Conservation (phyloP, 2,888 invertebrate species). For the Acrobasis suavella region DNA sequence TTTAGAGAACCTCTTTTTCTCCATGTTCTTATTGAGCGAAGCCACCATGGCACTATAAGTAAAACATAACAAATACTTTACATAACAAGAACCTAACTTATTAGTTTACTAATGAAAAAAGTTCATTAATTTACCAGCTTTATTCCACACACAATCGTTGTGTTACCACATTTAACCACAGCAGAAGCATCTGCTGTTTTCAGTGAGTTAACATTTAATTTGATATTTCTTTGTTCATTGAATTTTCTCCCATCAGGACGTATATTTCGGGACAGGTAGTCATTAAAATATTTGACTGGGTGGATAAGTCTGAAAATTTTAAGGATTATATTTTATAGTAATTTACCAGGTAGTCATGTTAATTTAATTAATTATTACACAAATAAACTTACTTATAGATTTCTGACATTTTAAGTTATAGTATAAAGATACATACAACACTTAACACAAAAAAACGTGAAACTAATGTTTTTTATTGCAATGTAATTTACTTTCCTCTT, state of each 20-base stretch:
- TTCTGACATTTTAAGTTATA: slow-evolving; percentile 54
- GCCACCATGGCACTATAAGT: too few relatives aligned
- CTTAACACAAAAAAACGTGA: too few relatives aligned
- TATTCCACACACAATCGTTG: slow-evolving; percentile 92
- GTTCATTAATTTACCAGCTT: slow-evolving; percentile 84
- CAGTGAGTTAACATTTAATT: slow-evolving; percentile 65
- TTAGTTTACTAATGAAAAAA: background rate
- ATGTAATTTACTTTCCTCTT: too few relatives aligned
- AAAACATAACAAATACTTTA: too few relatives aligned
- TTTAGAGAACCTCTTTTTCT: too few relatives aligned
- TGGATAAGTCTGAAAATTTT: slow-evolving; percentile 84
- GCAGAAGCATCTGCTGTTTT: slow-evolving; percentile 87
- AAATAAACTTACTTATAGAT: slow-evolving; percentile 58
- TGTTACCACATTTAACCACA: slow-evolving; percentile 90
- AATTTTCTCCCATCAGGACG: slow-evolving; percentile 91
- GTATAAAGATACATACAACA: too few relatives aligned
- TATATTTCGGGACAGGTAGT: slow-evolving; percentile 86
- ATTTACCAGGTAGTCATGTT: too few relatives aligned
- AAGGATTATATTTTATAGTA: too few relatives aligned
- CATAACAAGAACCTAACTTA: too few relatives aligned
- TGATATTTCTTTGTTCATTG: slow-evolving; percentile 85
- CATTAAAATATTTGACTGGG: slow-evolving; percentile 88
- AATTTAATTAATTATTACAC: background rate
- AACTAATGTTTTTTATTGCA: too few relatives aligned
- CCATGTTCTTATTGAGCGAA: too few relatives aligned